Evolutionary conservation across 2,888 invertebrate genomes (phyloP), one percentile per base, ranked within the genome.

Genomic region (Cryptus armator): DNA sequence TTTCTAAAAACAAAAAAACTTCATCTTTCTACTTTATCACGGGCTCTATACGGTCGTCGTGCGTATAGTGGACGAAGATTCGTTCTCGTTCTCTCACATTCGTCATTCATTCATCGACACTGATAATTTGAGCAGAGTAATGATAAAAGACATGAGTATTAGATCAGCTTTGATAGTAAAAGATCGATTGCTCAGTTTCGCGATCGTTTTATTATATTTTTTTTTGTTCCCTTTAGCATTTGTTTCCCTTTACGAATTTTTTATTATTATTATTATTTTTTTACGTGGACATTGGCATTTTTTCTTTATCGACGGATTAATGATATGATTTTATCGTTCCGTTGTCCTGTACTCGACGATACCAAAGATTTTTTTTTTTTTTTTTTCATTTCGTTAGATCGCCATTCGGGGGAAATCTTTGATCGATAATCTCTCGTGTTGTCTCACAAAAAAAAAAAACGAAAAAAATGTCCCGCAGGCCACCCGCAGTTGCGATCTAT

Each of bases 1-100:
- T 53, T 44, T 78, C 48, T 74, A 74, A 59, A 62, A 24, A 14
- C 24, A 62, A 80, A 24, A 32, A 62, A 62, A 80, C 77, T 76
- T 76, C 53, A 76, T 51, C 59, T 77, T 74, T 83, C 86, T 81
- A 86, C 75, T 76, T 79, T 81, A 84, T 81, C 81, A 84, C 86
- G 78, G 81, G 77, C 75, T 72, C 77, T 84, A 62, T 62, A 81
- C 53, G 70, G 51, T 71, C 81, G 81, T 86, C 84, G 81, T 84
- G 84, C 86, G 81, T 85, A 84, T 78, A 75, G 81, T 82, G 78
- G 70, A 83, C 62, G 76, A 80, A 79, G 71, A 85, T 67, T 53
- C 67, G 62, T 59, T 68, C 44, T 66, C 82, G 37, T 32, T 16
- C 46, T 46, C 48, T 48, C 48, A 6, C 48, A 29, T 64, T 48